A percentile compares a stretch with the other conserved stretches of the same genome.
These are phyloP conservation scores for Dreissena polymorpha DNA, from an alignment of 1,140 invertebrate species.

Conservation along the genomic window DNA sequence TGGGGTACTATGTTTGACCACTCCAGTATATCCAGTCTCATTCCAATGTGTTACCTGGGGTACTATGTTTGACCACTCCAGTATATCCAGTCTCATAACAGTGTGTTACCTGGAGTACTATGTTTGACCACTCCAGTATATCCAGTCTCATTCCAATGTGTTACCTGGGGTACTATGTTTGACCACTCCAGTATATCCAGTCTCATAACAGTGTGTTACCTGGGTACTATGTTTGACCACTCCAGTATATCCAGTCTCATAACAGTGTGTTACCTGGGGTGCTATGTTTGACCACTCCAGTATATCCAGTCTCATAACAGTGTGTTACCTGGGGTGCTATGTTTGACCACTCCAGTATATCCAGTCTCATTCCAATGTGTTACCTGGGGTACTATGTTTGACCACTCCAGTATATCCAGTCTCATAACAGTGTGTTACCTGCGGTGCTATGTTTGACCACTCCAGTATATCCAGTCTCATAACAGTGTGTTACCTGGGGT, in stretches of 20 bases:
- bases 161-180: too few species aligned
- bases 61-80: slow-evolving; percentile 78
- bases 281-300: slow-evolving; percentile 78
- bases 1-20: slow-evolving; percentile 79
- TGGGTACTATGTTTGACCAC: slow-evolving; percentile 78
- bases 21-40: slow-evolving; percentile 80
- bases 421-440: too few species aligned
- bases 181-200: slow-evolving; percentile 78
- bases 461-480: slow-evolving; percentile 80
- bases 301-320: slow-evolving; percentile 81
- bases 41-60: too few species aligned
- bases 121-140: slow-evolving; percentile 79
- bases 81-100: slow-evolving; percentile 81
- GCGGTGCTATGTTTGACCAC: slow-evolving; percentile 78
- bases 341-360: slow-evolving; percentile 78
- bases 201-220: too few species aligned
- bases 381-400: too few species aligned
- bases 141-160: too few species aligned
- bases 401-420: slow-evolving; percentile 79
- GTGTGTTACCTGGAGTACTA: too few species aligned
- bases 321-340: too few species aligned
- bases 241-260: slow-evolving; percentile 80
- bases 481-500: too few species aligned
- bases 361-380: too few species aligned
- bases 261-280: too few species aligned